A percentile compares a stretch with the other conserved stretches of the same genome.
Evolutionary conservation across 2,797 vertebrate species (phyloP).

Genomic region (Muraenolepis orangiensis): DNA sequence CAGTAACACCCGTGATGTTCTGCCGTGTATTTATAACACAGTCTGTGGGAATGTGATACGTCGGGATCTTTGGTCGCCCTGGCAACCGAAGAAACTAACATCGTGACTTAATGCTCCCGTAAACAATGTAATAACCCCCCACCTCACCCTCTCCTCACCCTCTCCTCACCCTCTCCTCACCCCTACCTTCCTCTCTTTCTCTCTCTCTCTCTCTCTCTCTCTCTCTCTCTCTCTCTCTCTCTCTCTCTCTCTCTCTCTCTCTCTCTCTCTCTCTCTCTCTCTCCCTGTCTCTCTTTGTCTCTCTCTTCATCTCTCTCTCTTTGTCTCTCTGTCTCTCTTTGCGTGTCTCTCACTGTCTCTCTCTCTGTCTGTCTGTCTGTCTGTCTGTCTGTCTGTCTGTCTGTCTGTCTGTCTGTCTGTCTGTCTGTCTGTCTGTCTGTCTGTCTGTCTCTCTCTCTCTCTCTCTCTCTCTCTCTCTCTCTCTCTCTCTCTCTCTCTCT

Average conservation of each 20-base stretch:
- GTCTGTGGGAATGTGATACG: slow-evolving; percentile 24
- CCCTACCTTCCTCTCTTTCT: no score
- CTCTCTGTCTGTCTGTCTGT: not conserved
- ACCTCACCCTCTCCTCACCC: not conserved
- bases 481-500: not conserved
- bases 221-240: no score
- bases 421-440: not conserved
- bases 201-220: no score
- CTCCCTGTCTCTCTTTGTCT: no score
- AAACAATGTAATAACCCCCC: slow-evolving; percentile 26
- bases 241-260: no score
- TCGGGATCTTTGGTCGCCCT: slow-evolving; percentile 16
- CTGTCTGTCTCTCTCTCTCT: not conserved
- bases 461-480: not conserved
- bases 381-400: not conserved
- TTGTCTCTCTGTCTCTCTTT: not conserved
- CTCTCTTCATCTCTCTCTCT: not conserved
- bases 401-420: not conserved
- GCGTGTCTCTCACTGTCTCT: no score
- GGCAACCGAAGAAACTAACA: slow-evolving; percentile 21
- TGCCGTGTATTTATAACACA: not conserved
- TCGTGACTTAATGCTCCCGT: slow-evolving; percentile 24
- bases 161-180: not conserved
- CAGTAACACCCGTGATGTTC: not conserved
- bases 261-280: no score